Conservation (phyloP, 1,140 invertebrate species). For the Conus ventricosus region DNA sequence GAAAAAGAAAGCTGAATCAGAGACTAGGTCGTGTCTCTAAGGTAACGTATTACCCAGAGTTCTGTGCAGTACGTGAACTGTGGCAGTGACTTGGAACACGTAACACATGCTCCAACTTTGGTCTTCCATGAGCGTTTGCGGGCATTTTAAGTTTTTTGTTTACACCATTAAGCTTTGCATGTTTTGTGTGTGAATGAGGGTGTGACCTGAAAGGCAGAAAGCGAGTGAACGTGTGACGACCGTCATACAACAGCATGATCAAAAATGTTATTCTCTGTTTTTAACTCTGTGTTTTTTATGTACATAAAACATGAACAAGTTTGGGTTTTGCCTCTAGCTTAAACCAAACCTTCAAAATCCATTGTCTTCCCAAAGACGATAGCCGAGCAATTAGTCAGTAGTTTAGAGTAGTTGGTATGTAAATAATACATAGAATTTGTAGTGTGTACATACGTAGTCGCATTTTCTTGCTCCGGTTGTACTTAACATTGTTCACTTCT, state of each 20-base stretch:
- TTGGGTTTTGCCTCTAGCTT: slow-evolving; percentile 28
- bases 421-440: neutral
- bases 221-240: neutral
- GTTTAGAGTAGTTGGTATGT: neutral
- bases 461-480: neutral
- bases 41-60: too few species aligned
- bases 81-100: too few species aligned
- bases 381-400: neutral
- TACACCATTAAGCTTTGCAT: too few species aligned
- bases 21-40: too few species aligned
- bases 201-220: neutral
- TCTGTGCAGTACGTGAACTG: too few species aligned
- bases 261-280: neutral
- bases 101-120: too few species aligned
- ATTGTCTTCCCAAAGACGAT: slow-evolving; percentile 28
- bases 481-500: slow-evolving; percentile 4
- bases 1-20: too few species aligned
- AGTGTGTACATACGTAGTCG: neutral
- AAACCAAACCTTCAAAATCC: slow-evolving; percentile 30
- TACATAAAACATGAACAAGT: neutral
- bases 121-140: too few species aligned
- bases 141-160: too few species aligned
- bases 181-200: slow-evolving; percentile 6
- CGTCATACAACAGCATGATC: too few species aligned
- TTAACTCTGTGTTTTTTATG: neutral